These are phyloP conservation scores for Rhinolophus ferrumequinum DNA, from an alignment of 2,113 vertebrate species.

Conservation along the genomic window DNA sequence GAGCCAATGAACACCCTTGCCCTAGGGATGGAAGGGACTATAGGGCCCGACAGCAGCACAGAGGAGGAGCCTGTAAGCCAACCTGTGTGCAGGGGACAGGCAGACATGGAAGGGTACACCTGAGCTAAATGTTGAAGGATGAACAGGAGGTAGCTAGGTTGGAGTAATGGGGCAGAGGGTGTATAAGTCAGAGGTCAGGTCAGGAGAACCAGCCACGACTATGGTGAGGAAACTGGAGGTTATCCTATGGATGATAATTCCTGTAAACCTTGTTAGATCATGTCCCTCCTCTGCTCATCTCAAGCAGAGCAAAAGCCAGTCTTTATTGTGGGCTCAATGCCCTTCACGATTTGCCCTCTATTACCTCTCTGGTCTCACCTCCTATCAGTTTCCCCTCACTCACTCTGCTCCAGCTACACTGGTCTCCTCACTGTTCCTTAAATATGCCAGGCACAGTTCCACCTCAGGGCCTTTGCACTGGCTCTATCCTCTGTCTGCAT, in stretches of 20 bases:
- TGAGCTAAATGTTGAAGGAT: constrained; percentile 30
- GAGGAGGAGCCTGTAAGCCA: not conserved
- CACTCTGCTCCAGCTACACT: not conserved
- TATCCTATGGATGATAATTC: not conserved
- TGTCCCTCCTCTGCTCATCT: not conserved
- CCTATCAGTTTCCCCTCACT: not conserved
- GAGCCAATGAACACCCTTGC: not conserved
- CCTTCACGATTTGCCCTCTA: not conserved
- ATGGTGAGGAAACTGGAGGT: not conserved
- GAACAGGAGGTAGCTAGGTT: not conserved
- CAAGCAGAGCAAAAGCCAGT: constrained; percentile 5
- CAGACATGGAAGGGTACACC: not conserved
- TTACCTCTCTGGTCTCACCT: not conserved
- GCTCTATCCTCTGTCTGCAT: not conserved
- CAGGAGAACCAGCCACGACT: not conserved
- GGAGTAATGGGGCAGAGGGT: not conserved
- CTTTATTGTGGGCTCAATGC: not conserved
- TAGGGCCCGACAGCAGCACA: not conserved
- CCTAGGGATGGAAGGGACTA: not conserved
- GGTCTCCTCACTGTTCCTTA: not conserved
- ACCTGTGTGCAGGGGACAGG: not conserved
- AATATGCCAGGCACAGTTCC: not conserved
- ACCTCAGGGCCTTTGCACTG: not conserved
- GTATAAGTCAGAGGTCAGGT: not conserved
- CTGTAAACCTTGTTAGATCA: not conserved